These are phyloP conservation scores for Phalacrocorax pelagicus DNA, from an alignment of 2,113 vertebrate genomes.

Conservation along the genomic window DNA sequence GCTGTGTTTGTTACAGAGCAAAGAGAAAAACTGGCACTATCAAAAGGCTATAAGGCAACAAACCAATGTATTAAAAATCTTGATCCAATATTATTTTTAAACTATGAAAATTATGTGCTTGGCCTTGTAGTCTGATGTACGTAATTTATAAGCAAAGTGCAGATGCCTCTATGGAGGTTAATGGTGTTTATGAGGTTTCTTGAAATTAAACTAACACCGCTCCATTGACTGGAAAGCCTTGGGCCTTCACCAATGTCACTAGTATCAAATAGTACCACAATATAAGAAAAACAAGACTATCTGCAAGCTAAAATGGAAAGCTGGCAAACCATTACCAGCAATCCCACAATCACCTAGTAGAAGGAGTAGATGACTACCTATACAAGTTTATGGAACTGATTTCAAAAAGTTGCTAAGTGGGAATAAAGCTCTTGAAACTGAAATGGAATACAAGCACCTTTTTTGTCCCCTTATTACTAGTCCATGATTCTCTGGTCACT, in stretches of 20 bases:
- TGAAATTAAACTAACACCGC: not conserved
- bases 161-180: not conserved
- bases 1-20: slow-evolving; percentile 40
- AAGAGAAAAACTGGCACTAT: not conserved
- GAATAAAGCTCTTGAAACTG: not conserved
- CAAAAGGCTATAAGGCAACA: not conserved
- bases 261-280: not conserved
- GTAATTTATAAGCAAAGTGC: not conserved
- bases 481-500: not conserved
- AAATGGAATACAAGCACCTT: not conserved
- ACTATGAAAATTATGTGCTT: not conserved
- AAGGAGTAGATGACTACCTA: not conserved
- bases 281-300: not conserved
- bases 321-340: not conserved
- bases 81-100: not conserved
- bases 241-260: not conserved
- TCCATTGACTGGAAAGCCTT: not conserved
- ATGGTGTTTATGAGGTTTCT: not conserved
- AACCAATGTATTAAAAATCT: not conserved
- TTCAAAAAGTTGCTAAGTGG: not conserved
- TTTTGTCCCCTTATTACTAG: not conserved
- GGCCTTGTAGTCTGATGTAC: not conserved
- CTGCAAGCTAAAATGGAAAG: not conserved
- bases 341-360: not conserved
- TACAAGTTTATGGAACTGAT: not conserved